Evolutionary conservation across 1,140 invertebrate species (phyloP).

Genomic region (Conopomorpha cramerella): DNA sequence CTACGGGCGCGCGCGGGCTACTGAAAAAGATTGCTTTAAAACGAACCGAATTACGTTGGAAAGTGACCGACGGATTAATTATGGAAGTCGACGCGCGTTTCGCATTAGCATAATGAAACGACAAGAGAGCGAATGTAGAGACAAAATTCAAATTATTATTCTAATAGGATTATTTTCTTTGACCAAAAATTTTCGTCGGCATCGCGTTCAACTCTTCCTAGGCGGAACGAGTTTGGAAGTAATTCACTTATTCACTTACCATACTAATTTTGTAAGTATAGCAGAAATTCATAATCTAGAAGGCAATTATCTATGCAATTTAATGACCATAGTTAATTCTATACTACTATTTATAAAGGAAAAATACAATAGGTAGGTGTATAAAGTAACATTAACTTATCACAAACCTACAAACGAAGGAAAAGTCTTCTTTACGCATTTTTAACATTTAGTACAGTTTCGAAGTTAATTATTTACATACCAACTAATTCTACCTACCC

Average conservation of each 20-base stretch:
- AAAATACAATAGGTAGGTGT: background rate
- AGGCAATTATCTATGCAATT: background rate
- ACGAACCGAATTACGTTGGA: constrained; percentile 38
- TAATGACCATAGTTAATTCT: background rate
- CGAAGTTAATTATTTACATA: constrained; percentile 4
- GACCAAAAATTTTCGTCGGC: too few relatives aligned
- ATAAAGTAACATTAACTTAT: background rate
- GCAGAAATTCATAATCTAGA: background rate
- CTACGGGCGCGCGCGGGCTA: constrained; percentile 32
- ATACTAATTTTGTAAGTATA: background rate
- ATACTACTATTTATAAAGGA: background rate
- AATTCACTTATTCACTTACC: background rate
- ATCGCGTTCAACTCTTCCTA: too few relatives aligned
- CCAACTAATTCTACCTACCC: constrained; percentile 31
- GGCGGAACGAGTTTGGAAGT: too few relatives aligned
- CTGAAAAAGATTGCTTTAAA: constrained; percentile 46
- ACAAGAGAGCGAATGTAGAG: too few relatives aligned
- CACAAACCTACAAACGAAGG: background rate
- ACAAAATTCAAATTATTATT: background rate
- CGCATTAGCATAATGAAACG: too few relatives aligned
- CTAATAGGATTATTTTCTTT: too few relatives aligned
- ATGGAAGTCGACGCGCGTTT: too few relatives aligned
- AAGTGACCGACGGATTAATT: constrained; percentile 35
- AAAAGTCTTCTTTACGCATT: background rate
- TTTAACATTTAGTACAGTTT: background rate